Evolutionary conservation across 2,113 vertebrate species (phyloP), one percentile per base, ranked within the genome.

Genomic region (Leptosomus discolor): DNA sequence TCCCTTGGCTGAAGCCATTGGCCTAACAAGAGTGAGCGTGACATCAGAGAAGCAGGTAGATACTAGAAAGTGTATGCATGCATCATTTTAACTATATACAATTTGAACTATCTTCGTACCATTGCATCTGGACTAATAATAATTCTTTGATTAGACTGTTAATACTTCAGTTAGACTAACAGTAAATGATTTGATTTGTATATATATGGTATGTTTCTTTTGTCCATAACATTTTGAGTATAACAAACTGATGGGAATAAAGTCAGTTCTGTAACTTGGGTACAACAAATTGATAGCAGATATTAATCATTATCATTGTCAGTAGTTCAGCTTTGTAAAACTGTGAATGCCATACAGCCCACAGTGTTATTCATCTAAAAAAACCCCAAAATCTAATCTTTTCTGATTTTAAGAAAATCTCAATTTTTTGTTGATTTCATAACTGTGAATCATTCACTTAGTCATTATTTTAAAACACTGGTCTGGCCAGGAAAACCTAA

Each of bases 21-120:
- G 6, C 24, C 43, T 80, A n/a, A 37, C 3, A 8, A 51, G 6
- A 46, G 6, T 24, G 16, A 70, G 2, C 0, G 0, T 12, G 90
- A 46, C 9, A 12, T 15, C n/a, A 41, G 41, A 83, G 32, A 80
- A 50, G 15, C 3, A 0, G 0, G 0, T 24, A 30, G 26, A 41
- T 29, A 20, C 4, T 69, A 53, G 20, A 61, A 87, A 48, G 7
- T 48, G 7, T 36, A 6, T 54, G 10, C 4, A 34, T 11, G 18
- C 6, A 46, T 36, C 4, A 27, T 73, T 87, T 76, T 46, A 77
- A 32, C 48, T 17, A 24, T 13, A 37, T 9, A 27, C 5, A 46
- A 1, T 37, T 56, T 71, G 24, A 91, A 76, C 9, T n/a, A n/a
- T 36, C 9, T 64, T 36, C 50, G 11, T 57, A 54, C 43, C 21